Evolutionary conservation across 2,888 invertebrate species (phyloP), one percentile per base, ranked within the genome.

Genomic region (Chloroclysta siterata): DNA sequence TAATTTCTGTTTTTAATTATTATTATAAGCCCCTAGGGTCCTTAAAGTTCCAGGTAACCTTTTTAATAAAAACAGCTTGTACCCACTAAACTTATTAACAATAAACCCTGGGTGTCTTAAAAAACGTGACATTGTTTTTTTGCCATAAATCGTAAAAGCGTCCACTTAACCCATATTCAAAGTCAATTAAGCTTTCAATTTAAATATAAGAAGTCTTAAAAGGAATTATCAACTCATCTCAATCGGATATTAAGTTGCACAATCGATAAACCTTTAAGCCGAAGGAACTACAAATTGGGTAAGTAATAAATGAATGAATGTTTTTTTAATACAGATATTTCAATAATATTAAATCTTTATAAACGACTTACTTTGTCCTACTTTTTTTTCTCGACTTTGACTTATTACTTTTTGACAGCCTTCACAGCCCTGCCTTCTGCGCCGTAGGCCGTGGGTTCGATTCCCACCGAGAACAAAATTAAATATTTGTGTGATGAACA

Each of bases 221-320:
- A 39, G 61, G 61, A 36, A 36, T 29, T 61, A 52, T 56, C 28
- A 36, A 50, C 36, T 29, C 55, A 51, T 61, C 55, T 51, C 39
- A 44, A 55, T 55, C 55, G 22, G 7, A 60, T 54, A 42, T 7
- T 13, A n/a, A 14, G 48, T 56, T 61, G 13, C 51, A 46, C 52
- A 61, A 55, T 36, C 50, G 36, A 54, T 36, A 41, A 51, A 55
- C 55, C 51, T 55, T 60, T 53, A 15, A 39, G 22, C 17, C 33
- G 46, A 60, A 22, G 41, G 17, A 39, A 51, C 2, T 36, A 55
- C 22, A 39, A 54, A 54, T 48, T 54, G 54, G 44, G 42, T 7
- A 42, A 29, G 42, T 22, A 28, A 8, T 54, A 54, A 44, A 46
- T 51, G 4, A 29, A 15, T 33, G 7, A 44, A 15, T 15, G 15